A percentile compares a stretch with the other conserved stretches of the same genome.
phyloP scores from a whole-genome alignment of 2,888 invertebrate species.

The Agrilus cyanescens region DNA sequence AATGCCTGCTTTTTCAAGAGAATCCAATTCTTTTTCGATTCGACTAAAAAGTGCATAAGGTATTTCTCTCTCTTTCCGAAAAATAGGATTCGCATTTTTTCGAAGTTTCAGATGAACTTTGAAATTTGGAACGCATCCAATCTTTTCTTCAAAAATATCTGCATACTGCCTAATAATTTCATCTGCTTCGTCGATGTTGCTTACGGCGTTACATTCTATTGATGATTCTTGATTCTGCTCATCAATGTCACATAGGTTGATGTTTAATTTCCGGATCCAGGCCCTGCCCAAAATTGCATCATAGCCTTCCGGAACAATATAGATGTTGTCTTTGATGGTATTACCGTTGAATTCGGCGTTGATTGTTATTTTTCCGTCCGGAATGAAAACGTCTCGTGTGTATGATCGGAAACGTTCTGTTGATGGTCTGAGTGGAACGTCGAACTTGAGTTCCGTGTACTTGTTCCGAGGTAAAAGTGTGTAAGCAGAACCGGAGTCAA shows the following conservation, averaged over 20 bases:
- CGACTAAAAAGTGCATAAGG: slow-evolving; percentile 12
- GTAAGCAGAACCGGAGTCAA: no score
- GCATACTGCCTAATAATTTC: slow-evolving; percentile 6
- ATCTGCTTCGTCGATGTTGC: not conserved
- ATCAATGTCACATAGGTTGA: slow-evolving; percentile 8
- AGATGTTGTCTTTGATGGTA: no score
- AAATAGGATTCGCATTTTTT: slow-evolving; percentile 17
- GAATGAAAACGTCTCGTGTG: no score
- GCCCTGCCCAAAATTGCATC: not conserved
- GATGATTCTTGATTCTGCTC: slow-evolving; percentile 8
- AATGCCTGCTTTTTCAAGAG: slow-evolving; percentile 12
- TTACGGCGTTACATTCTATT: slow-evolving; percentile 10
- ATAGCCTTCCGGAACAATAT: not conserved
- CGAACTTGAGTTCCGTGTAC: no score
- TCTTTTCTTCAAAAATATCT: slow-evolving; percentile 12
- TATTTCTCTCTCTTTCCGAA: slow-evolving; percentile 7
- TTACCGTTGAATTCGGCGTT: no score
- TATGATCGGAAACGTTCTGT: no score
- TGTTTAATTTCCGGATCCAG: slow-evolving; percentile 3
- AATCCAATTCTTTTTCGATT: slow-evolving; percentile 13
- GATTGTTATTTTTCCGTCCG: no score
- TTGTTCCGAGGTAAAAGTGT: no score
- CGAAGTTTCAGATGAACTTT: slow-evolving; percentile 14
- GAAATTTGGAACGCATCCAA: slow-evolving; percentile 15
- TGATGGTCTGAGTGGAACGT: no score